Conservation (phyloP, 2,888 invertebrate species). For the Lamellibrachia columna region DNA sequence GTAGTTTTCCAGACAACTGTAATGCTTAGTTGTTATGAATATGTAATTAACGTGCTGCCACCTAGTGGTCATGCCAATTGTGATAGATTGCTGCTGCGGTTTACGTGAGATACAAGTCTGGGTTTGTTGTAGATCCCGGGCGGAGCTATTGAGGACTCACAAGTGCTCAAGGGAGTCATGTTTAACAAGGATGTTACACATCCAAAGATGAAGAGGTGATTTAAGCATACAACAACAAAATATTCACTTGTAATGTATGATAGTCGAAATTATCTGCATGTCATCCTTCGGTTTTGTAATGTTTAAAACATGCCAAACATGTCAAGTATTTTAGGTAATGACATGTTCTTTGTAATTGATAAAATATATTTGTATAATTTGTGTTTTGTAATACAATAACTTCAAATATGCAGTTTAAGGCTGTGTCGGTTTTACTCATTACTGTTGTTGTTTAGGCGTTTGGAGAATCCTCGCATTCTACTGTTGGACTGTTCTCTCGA, state of each 20-base stretch:
- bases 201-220: conserved; percentile 86
- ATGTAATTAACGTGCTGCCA: not conserved
- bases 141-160: conserved; percentile 92
- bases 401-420: not conserved
- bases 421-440: not conserved
- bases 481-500: conserved; percentile 95
- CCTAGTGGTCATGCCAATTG: not conserved
- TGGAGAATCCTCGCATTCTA: conserved; percentile 94
- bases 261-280: too few species aligned
- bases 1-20: not conserved
- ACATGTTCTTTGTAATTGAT: not conserved
- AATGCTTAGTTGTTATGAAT: not conserved
- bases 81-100: not conserved
- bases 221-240: too few species aligned
- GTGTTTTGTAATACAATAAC: not conserved
- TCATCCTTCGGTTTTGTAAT: not conserved
- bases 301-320: not conserved
- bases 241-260: too few species aligned
- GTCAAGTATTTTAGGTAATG: not conserved
- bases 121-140: conserved; percentile 79
- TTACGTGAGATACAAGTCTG: not conserved
- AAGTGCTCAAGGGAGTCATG: conserved; percentile 94
- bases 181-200: conserved; percentile 98
- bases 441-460: conserved; percentile 71
- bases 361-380: not conserved